phyloP scores from a whole-genome alignment of 92 coral and sea anemone species.

The Porites rus region DNA sequence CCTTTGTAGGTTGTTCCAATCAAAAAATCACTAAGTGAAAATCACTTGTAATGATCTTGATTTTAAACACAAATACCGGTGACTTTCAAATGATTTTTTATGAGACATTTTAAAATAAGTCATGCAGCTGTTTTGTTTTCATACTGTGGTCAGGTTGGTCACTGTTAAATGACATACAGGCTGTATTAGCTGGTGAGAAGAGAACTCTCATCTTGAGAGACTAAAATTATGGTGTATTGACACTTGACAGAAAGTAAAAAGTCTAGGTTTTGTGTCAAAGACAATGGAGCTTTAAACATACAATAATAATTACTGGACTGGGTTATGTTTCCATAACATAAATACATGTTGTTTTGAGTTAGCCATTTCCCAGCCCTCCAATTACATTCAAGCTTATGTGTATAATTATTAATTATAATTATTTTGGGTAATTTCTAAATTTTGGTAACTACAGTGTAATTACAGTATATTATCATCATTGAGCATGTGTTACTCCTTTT shows the following conservation, averaged over 20 bases:
- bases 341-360: background rate
- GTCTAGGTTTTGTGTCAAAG: constrained; percentile 3
- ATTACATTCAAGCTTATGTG: too few relatives aligned
- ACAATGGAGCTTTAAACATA: background rate
- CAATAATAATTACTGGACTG: background rate
- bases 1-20: too few relatives aligned
- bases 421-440: too few relatives aligned
- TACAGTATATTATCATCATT: too few relatives aligned
- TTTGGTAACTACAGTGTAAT: too few relatives aligned
- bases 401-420: too few relatives aligned
- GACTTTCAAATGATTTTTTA: too few relatives aligned
- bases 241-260: background rate
- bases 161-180: background rate
- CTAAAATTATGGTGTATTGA: background rate
- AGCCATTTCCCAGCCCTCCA: background rate
- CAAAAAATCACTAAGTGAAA: too few relatives aligned
- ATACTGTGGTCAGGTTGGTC: constrained; percentile 9
- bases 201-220: constrained; percentile 4
- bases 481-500: too few relatives aligned
- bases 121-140: constrained; percentile 2
- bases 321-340: background rate
- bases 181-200: too few relatives aligned
- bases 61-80: too few relatives aligned
- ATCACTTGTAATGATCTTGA: too few relatives aligned
- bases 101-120: background rate